These are phyloP conservation scores for Calcarius lapponicus DNA, from an alignment of 2,797 vertebrate species.

Conservation along the genomic window DNA sequence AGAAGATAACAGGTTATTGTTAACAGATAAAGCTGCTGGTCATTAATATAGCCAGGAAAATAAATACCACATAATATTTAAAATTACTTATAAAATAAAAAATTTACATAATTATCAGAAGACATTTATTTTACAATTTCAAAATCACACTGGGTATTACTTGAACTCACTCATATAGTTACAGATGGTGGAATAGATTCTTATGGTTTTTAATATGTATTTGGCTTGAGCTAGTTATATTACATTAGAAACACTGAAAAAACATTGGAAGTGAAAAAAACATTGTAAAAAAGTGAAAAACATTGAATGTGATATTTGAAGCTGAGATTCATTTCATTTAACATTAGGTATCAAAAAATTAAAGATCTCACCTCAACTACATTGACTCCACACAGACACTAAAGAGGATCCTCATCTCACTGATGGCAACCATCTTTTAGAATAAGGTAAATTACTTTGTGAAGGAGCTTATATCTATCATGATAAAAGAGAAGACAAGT, in stretches of 20 bases:
- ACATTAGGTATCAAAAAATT: not conserved
- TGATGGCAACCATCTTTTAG: not conserved
- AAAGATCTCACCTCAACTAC: not conserved
- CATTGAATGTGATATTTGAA: not conserved
- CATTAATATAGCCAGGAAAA: not conserved
- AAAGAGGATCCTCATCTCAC: fast-evolving
- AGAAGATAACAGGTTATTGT: not conserved
- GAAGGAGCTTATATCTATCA: not conserved
- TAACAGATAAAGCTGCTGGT: not conserved
- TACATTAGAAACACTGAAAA: not conserved
- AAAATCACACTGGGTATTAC: not conserved
- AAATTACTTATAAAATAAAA: not conserved
- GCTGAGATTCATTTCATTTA: not conserved
- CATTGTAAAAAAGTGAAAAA: not conserved
- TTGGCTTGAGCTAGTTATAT: not conserved
- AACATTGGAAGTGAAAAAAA: not conserved
- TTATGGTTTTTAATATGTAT: not conserved
- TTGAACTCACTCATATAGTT: not conserved
- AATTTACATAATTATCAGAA: not conserved
- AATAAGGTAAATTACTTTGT: not conserved
- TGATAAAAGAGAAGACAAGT: not conserved
- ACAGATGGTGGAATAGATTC: not conserved
- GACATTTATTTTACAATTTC: not conserved
- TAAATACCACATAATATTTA: not conserved
- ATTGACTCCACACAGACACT: not conserved